These are phyloP conservation scores for Andrena bucephala DNA, from an alignment of 2,888 invertebrate genomes.

Conservation along the genomic window DNA sequence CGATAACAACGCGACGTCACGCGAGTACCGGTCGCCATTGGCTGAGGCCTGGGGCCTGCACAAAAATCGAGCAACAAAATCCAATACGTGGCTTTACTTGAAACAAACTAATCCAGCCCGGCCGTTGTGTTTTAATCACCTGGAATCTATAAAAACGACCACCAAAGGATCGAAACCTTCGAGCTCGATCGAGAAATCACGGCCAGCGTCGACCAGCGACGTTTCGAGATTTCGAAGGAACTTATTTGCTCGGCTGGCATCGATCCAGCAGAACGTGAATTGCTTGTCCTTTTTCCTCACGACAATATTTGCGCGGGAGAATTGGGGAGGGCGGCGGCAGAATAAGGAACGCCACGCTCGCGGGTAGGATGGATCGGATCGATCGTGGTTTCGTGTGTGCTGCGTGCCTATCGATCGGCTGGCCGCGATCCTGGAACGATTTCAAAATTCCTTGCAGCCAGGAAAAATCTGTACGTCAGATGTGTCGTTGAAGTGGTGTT, in stretches of 20 bases:
- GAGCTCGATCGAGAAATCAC: not conserved
- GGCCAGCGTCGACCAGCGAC: not conserved
- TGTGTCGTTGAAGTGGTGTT: slow-evolving; percentile 29
- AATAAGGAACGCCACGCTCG: not conserved
- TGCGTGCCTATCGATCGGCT: slow-evolving; percentile 35
- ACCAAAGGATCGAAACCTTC: not conserved
- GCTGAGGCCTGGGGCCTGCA: slow-evolving; percentile 26
- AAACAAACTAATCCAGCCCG: not conserved
- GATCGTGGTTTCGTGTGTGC: too few species aligned
- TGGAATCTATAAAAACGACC: not conserved
- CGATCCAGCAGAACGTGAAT: slow-evolving; percentile 38
- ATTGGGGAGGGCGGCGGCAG: not conserved
- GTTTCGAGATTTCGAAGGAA: slow-evolving; percentile 1
- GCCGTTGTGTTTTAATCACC: not conserved
- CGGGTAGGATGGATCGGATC: not conserved
- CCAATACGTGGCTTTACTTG: slow-evolving; percentile 18
- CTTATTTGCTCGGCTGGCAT: slow-evolving; percentile 21
- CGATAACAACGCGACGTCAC: slow-evolving; percentile 56
- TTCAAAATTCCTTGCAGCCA: slow-evolving; percentile 48
- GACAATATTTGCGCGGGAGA: slow-evolving; percentile 56
- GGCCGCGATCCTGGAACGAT: slow-evolving; percentile 48
- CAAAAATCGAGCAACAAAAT: slow-evolving; percentile 53
- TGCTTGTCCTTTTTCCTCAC: slow-evolving; percentile 30
- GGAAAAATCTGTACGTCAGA: slow-evolving; percentile 50
- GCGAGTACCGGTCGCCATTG: slow-evolving; percentile 37